phyloP scores from a whole-genome alignment of 2,797 vertebrate species.

The Thunnus albacares region DNA sequence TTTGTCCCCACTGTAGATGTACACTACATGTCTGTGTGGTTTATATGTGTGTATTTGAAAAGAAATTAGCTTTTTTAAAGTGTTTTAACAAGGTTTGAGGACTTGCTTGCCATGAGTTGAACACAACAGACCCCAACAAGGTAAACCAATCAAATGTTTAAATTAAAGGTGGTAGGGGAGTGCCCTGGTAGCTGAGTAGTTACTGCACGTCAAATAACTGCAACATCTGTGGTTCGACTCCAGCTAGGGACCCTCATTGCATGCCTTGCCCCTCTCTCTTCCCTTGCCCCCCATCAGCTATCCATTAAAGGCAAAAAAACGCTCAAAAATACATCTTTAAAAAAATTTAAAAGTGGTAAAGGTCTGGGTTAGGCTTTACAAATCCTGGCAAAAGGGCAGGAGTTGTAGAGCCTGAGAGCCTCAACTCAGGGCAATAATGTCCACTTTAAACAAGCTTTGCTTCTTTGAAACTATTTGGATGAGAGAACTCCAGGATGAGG shows the following conservation, averaged over 20 bases:
- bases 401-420: background rate
- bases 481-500: background rate
- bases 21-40: background rate
- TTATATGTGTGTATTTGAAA: slow-evolving; percentile 16
- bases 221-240: too few species aligned
- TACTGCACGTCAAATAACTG: too few species aligned
- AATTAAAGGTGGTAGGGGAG: background rate
- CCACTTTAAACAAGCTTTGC: background rate
- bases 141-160: background rate
- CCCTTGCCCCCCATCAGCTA: too few species aligned
- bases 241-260: too few species aligned
- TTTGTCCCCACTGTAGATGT: background rate
- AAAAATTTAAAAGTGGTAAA: too few species aligned
- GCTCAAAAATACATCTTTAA: too few species aligned
- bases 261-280: too few species aligned
- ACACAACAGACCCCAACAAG: background rate
- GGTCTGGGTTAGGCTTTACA: background rate
- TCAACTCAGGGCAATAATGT: background rate
- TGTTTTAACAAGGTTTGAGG: slow-evolving; percentile 2
- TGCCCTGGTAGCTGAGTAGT: too few species aligned
- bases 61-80: background rate
- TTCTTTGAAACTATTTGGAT: slow-evolving; percentile 3
- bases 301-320: too few species aligned
- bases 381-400: background rate
- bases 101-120: slow-evolving; percentile 7